These are phyloP conservation scores for Oreochromis aureus DNA, from an alignment of 2,113 vertebrate species.

Conservation along the genomic window DNA sequence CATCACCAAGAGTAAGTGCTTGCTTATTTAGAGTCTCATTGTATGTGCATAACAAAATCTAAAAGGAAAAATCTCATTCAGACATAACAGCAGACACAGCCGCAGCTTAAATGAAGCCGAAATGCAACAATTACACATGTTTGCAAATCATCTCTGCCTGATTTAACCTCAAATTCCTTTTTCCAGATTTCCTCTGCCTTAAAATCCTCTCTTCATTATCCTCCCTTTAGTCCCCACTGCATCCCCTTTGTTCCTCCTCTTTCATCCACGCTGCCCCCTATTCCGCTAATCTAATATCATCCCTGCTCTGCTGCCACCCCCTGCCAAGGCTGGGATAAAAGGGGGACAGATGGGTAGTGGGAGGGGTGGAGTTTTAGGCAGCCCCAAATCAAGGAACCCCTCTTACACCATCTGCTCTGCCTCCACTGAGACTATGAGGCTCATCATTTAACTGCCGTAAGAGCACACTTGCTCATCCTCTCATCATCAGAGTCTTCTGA, in stretches of 20 bases:
- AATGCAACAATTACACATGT: conserved; percentile 41
- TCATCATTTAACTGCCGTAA: conserved; percentile 39
- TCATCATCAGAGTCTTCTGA: conserved; percentile 21
- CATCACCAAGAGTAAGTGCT: conserved; percentile 83
- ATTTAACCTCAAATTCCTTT: conserved; percentile 37
- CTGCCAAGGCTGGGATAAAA: conserved; percentile 60
- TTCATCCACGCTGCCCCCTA: conserved; percentile 51
- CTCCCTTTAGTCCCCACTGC: conserved; percentile 23
- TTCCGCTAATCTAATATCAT: conserved; percentile 65
- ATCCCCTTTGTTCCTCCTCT: conserved; percentile 57
- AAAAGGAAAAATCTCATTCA: background rate
- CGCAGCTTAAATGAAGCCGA: conserved; percentile 7
- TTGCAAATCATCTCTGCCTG: conserved; percentile 27
- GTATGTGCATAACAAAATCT: background rate
- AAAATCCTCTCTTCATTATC: conserved; percentile 53
- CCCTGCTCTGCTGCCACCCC: conserved; percentile 58
- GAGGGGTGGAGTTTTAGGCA: conserved; percentile 59
- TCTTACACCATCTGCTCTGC: conserved; percentile 72
- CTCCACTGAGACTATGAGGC: conserved; percentile 40
- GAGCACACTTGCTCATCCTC: conserved; percentile 27
- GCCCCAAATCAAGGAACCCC: conserved; percentile 68
- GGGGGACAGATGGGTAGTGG: conserved; percentile 74
- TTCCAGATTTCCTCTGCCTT: conserved; percentile 29
- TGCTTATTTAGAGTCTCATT: background rate
- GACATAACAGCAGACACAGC: conserved; percentile 12